Evolutionary conservation across 2,888 invertebrate species (phyloP), one percentile per base, ranked within the genome.

Genomic region (Amblyjoppa proteus): DNA sequence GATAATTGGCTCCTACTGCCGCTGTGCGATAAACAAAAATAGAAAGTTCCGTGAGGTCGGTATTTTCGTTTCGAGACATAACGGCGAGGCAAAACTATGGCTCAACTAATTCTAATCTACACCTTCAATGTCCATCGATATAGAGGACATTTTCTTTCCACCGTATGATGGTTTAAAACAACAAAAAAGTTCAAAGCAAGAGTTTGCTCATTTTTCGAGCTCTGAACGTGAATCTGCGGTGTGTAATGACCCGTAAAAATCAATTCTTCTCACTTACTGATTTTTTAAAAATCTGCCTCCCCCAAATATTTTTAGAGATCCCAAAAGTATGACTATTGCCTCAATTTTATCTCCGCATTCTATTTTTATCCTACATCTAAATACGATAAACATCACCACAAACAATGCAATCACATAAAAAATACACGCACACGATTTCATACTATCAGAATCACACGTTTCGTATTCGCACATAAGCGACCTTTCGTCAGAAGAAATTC

Each of bases 1-100:
- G 96, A 91, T 96, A 96, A 88, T 95, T 95, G 78, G 95, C 95
- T 56, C 95, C 94, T 71, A 95, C 95, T 85, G 95, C 95, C 87
- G 95, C 94, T 95, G 83, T 87, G 82, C 73, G 69, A 80, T 82
- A 87, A 81, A 84, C 74, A 86, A 83, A 81, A 87, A 79, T 75
- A 76, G 56, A 84, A 83, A 87, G 58, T 84, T 74, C 80, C 49
- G 81, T 77, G 58, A 68, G 53, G 53, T 81, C 53, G 81, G 31
- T 77, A 64, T 75, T 73, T 69, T 78, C 45, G 2, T 34, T 58
- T 64, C 25, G 38, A 58, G 31, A 45, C 34, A 45, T 31, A 28
- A 34, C n/a, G 28, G 11, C 61, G 11, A 64, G 5, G 13, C 61
- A 64, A 64, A 31, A 31, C n/a, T 13, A 61, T 53, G 0, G 45